Conservation (phyloP, 2,888 invertebrate genomes). For the Autographa gamma region DNA sequence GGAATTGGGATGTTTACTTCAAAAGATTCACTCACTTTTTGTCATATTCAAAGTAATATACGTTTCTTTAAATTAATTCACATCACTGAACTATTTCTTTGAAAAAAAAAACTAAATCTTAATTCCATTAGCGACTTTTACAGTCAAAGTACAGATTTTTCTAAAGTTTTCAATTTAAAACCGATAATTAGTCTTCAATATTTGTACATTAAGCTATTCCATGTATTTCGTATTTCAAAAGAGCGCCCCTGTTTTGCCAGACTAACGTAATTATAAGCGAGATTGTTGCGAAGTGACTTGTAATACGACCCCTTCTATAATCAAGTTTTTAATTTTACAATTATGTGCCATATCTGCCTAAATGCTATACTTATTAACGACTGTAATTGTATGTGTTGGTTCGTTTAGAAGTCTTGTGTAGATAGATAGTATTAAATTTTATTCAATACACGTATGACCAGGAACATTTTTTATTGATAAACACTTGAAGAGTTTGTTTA, state of each 20-base stretch:
- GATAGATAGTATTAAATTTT: background rate
- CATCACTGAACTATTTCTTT: background rate
- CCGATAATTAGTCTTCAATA: background rate
- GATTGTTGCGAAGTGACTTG: constrained; percentile 86
- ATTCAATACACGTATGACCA: background rate
- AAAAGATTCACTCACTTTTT: too few relatives aligned
- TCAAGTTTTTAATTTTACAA: constrained; percentile 76
- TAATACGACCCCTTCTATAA: constrained; percentile 82
- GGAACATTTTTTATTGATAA: too few relatives aligned
- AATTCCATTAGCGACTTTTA: too few relatives aligned
- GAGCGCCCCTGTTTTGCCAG: constrained; percentile 79
- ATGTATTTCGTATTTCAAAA: constrained; percentile 51
- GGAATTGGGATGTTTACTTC: too few relatives aligned
- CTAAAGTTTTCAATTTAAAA: background rate
- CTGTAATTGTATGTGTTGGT: background rate
- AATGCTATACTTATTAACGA: constrained; percentile 26
- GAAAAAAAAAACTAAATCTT: background rate
- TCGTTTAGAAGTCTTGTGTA: background rate
- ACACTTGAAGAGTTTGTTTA: too few relatives aligned
- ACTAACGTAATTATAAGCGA: constrained; percentile 85
- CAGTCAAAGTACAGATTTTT: background rate
- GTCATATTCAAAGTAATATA: too few relatives aligned
- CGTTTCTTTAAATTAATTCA: too few relatives aligned
- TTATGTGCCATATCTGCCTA: constrained; percentile 60
- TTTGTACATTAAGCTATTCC: constrained; percentile 50